Percentiles rank a stretch among this genome's conserved stretches.
phyloP scores from a whole-genome alignment of 2,888 invertebrate genomes.

The Tanaodytes sp. region DNA sequence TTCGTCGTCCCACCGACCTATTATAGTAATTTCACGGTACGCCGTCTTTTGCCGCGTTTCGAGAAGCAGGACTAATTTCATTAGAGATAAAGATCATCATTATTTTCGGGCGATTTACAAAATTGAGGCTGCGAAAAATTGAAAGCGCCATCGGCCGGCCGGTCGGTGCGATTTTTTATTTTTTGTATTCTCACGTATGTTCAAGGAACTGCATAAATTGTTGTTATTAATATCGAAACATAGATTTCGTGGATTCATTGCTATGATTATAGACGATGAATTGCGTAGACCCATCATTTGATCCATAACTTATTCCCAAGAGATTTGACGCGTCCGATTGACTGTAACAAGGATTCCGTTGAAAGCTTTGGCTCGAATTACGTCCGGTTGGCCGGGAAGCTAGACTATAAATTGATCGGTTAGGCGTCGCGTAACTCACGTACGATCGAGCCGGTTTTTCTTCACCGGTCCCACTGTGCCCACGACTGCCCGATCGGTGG shows the following conservation, averaged over 20 bases:
- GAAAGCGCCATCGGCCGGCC: slow-evolving; percentile 53
- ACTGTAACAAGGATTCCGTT: slow-evolving; percentile 34
- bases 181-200: slow-evolving; percentile 33
- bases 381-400: slow-evolving; percentile 58
- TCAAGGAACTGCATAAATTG: slow-evolving; percentile 45
- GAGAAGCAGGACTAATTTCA: slow-evolving; percentile 70
- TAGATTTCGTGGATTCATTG: slow-evolving; percentile 27
- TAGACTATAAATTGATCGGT: slow-evolving; percentile 65
- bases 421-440: slow-evolving; percentile 69
- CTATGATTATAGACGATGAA: slow-evolving; percentile 41
- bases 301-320: slow-evolving; percentile 23
- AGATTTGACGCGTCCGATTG: slow-evolving; percentile 11
- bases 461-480: slow-evolving; percentile 42
- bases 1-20: slow-evolving; percentile 60
- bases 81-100: slow-evolving; percentile 73
- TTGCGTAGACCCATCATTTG: slow-evolving; percentile 2
- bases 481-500: slow-evolving; percentile 60
- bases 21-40: slow-evolving; percentile 72
- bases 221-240: slow-evolving; percentile 48
- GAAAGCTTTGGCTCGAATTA: slow-evolving; percentile 34
- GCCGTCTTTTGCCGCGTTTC: slow-evolving; percentile 67
- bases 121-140: slow-evolving; percentile 58
- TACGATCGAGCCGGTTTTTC: slow-evolving; percentile 64
- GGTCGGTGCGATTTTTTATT: slow-evolving; percentile 30
- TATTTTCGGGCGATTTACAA: slow-evolving; percentile 65